Evolutionary conservation across 1,140 invertebrate species (phyloP), one percentile per base, ranked within the genome.

Genomic region (Halyomorpha halys): DNA sequence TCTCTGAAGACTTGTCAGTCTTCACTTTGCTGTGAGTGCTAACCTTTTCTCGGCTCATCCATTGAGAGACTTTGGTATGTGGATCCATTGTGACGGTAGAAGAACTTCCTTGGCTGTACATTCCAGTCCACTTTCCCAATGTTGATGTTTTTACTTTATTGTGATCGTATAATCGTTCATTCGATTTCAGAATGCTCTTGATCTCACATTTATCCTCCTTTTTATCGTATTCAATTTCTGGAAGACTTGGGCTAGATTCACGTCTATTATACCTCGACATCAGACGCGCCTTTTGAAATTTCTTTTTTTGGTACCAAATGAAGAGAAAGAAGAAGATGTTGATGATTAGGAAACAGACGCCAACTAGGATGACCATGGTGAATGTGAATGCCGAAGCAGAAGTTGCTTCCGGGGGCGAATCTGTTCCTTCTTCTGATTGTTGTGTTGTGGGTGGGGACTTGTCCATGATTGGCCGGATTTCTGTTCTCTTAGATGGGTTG

Each of bases 51-150:
- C 86, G 80, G 3, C 86, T 82, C 68, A 91, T 91, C 89, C 89
- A 91, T 63, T 90, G 86, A 63, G 83, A 80, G 3, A 91, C 89
- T 78, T 90, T 90, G 14, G 87, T 86, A 70, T 90, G 86, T 0
- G 89, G 86, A 71, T 90, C 88, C 65, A 91, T 83, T 0, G 70
- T 69, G 3, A 69, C 65, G 5, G 88, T 90, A 56, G 87, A 90
- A 14, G 80, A 82, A 0, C 87, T 89, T 68, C 86, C 80, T 70
- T 87, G 83, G 44, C 86, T 74, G 16, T 83, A 81, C 13, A 86
- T 74, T 73, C 84, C 83, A 67, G 83, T 80, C 39, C 80, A 81
- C 70, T 81, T 83, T 64, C 80, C 80, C n/a, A 77, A 77, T 11
- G 76, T 76, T 47, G 23, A 59, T 54, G 53, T 64, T 44, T 56